These are phyloP conservation scores for Poeciliopsis occidentalis DNA, from an alignment of 2,113 vertebrate genomes.

Conservation along the genomic window DNA sequence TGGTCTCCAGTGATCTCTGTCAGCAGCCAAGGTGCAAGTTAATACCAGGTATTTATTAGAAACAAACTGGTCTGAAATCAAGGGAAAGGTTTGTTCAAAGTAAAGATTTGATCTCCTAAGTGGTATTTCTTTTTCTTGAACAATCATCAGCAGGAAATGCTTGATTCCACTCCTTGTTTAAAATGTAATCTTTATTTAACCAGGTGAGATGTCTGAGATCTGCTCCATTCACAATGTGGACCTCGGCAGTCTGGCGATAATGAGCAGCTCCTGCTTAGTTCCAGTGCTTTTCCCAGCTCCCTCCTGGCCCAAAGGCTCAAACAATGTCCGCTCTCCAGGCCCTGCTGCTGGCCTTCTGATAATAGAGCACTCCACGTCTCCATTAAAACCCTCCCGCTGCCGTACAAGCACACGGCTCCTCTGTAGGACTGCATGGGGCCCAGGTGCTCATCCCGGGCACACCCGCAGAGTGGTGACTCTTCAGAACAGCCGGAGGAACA, in stretches of 20 bases:
- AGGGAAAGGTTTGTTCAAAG: conserved; percentile 23
- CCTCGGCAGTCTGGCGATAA: conserved; percentile 63
- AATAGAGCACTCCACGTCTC: conserved; percentile 73
- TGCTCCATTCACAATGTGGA: not conserved
- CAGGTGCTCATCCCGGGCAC: conserved; percentile 61
- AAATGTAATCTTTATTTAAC: not conserved
- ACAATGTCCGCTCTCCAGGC: conserved; percentile 77
- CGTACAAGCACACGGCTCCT: conserved; percentile 56
- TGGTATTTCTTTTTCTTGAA: conserved; percentile 41
- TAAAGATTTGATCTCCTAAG: conserved; percentile 11
- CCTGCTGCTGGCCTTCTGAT: conserved; percentile 56
- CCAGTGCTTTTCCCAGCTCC: conserved; percentile 67
- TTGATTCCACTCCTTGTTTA: conserved; percentile 66
- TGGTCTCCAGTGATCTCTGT: conserved; percentile 73
- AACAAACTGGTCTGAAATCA: conserved; percentile 19
- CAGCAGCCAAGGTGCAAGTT: conserved; percentile 63
- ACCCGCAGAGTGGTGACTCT: conserved; percentile 67
- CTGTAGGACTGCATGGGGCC: conserved; percentile 49
- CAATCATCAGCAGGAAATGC: conserved; percentile 75
- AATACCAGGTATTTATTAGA: conserved; percentile 20
- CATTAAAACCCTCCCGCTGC: conserved; percentile 69
- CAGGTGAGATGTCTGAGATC: not conserved
- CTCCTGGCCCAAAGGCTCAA: conserved; percentile 63
- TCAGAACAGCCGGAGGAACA: conserved; percentile 53
- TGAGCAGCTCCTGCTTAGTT: conserved; percentile 69